Conservation (phyloP, 1,140 invertebrate genomes). For the Penaeus japonicus region DNA sequence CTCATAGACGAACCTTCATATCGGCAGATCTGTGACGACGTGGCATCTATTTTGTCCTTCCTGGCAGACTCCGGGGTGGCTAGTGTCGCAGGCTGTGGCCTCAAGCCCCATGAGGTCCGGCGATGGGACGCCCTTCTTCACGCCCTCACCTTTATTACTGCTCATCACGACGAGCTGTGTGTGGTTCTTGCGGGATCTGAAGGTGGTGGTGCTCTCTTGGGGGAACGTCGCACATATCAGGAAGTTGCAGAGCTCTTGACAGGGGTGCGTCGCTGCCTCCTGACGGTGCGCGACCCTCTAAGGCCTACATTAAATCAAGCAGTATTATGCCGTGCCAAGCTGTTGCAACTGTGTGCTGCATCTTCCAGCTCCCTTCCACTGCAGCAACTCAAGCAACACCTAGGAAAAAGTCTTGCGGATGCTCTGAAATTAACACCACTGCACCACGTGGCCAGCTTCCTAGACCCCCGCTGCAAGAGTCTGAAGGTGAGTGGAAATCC, state of each 20-base stretch:
- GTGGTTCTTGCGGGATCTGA: slow-evolving; percentile 45
- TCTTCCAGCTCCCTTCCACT: slow-evolving; percentile 41
- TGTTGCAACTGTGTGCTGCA: slow-evolving; percentile 55
- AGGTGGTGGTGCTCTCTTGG: slow-evolving; percentile 22
- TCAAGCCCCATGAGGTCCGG: slow-evolving; percentile 45
- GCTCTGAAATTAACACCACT: slow-evolving; percentile 54
- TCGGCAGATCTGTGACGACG: slow-evolving; percentile 55
- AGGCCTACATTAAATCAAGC: slow-evolving; percentile 58
- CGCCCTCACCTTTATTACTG: slow-evolving; percentile 55
- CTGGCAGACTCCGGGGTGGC: slow-evolving; percentile 52
- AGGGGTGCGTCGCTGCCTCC: slow-evolving; percentile 51
- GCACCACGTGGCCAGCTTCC: slow-evolving; percentile 58
- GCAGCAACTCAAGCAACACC: slow-evolving; percentile 53
- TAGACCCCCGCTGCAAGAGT: slow-evolving; percentile 57
- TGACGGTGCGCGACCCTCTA: slow-evolving; percentile 51
- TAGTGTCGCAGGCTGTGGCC: slow-evolving; percentile 46
- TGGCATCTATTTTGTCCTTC: slow-evolving; percentile 45
- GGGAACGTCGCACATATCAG: slow-evolving; percentile 52
- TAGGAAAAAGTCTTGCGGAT: slow-evolving; percentile 44
- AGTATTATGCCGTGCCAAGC: slow-evolving; percentile 56
- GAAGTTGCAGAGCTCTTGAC: slow-evolving; percentile 53
- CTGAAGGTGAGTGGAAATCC: slow-evolving; percentile 49
- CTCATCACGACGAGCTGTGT: slow-evolving; percentile 52
- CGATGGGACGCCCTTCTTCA: slow-evolving; percentile 57
- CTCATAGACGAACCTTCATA: slow-evolving; percentile 53